Evolutionary conservation across 2,113 vertebrate genomes (phyloP).

Genomic region (Callorhinus ursinus): DNA sequence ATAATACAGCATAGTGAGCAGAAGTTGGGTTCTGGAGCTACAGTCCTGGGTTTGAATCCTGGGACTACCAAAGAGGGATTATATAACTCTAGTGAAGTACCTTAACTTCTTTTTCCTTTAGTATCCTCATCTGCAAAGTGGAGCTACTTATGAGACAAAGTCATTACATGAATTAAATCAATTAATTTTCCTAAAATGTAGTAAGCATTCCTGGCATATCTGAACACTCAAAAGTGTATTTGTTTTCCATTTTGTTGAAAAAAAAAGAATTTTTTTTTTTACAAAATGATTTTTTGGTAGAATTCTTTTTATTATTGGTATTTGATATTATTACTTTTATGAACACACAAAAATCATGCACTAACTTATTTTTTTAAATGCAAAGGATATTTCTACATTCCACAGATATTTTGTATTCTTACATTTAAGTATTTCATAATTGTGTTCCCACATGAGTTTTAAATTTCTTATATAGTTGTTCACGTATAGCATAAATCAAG

Average conservation of each 20-base stretch:
- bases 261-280: background rate
- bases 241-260: background rate
- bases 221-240: background rate
- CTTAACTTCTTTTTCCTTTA: background rate
- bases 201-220: background rate
- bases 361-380: background rate
- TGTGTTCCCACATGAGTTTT: background rate
- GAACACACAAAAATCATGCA: background rate
- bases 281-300: background rate
- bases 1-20: background rate
- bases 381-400: background rate
- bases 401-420: background rate
- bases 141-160: background rate
- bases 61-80: background rate
- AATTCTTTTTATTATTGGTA: background rate
- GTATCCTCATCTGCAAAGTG: background rate
- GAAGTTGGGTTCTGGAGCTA: background rate
- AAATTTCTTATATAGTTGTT: background rate
- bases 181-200: background rate
- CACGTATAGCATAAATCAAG: background rate
- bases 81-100: background rate
- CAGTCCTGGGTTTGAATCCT: background rate
- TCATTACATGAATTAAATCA: background rate
- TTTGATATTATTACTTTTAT: background rate
- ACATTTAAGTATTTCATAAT: background rate